A percentile compares a stretch with the other conserved stretches of the same genome.
Evolutionary conservation across 2,888 invertebrate species (phyloP).

Genomic region (Caenorhabditis drosophilae): DNA sequence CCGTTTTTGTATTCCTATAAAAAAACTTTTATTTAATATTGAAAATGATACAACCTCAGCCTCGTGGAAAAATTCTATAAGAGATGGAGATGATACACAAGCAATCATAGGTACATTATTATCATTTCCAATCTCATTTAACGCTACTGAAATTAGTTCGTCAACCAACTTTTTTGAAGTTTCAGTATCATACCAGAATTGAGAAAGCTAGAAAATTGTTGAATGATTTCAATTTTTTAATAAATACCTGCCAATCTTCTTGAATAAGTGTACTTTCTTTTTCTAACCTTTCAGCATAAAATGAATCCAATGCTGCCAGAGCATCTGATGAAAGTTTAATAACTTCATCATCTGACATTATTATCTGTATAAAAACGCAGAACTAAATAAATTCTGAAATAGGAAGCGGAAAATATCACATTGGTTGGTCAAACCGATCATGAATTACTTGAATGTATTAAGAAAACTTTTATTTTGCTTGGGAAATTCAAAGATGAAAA

Average conservation of each 20-base stretch:
- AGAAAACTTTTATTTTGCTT: neutral
- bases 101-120: slow-evolving; percentile 31
- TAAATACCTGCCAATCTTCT: slow-evolving; percentile 57
- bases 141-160: slow-evolving; percentile 29
- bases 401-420: no score
- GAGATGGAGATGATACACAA: slow-evolving; percentile 51
- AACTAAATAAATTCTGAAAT: no score
- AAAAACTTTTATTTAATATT: neutral
- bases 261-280: slow-evolving; percentile 23
- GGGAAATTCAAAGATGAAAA: neutral
- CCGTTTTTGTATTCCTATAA: slow-evolving; percentile 39
- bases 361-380: neutral
- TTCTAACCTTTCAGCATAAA: slow-evolving; percentile 17
- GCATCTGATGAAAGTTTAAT: slow-evolving; percentile 42
- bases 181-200: slow-evolving; percentile 91
- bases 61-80: slow-evolving; percentile 47
- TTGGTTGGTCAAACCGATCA: no score
- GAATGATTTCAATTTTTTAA: neutral
- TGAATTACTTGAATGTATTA: no score
- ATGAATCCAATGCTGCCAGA: slow-evolving; percentile 37
- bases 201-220: slow-evolving; percentile 82
- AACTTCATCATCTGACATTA: slow-evolving; percentile 39
- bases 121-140: slow-evolving; percentile 1
- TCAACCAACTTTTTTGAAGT: slow-evolving; percentile 74
- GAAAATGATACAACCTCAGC: slow-evolving; percentile 21